These are phyloP conservation scores for Echinometra lucunter DNA, from an alignment of 53 echinoderm and acorn worm species.

Conservation along the genomic window DNA sequence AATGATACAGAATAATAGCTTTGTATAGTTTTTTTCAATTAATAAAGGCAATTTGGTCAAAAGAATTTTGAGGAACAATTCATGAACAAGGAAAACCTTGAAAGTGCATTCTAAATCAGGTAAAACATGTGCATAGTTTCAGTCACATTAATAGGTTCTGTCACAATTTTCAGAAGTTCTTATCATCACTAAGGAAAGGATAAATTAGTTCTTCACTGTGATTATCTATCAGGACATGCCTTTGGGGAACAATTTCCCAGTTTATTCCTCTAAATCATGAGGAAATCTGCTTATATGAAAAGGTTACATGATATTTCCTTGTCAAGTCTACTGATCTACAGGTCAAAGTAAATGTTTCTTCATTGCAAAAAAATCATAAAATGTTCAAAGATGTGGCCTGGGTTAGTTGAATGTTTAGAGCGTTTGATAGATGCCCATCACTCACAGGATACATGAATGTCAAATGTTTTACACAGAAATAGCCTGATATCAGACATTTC, in stretches of 20 bases:
- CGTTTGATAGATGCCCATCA: background rate
- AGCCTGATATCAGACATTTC: no score
- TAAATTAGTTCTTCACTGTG: background rate
- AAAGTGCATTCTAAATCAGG: background rate
- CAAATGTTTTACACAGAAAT: no score
- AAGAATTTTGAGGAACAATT: no score
- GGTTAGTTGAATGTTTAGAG: background rate
- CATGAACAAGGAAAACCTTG: background rate
- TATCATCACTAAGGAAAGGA: background rate
- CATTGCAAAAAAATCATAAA: background rate
- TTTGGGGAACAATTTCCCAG: background rate
- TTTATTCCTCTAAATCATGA: background rate
- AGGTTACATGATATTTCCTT: background rate
- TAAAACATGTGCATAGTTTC: background rate
- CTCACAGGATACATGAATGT: background rate
- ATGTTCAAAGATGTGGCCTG: background rate
- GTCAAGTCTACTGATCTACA: background rate
- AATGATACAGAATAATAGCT: background rate
- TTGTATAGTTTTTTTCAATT: background rate
- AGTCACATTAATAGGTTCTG: background rate
- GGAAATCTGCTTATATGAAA: conserved; percentile 15
- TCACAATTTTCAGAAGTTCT: background rate
- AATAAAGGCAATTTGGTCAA: background rate
- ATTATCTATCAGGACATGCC: background rate
- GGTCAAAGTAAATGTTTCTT: background rate